Conservation (phyloP, 2,113 vertebrate genomes). For the Nesogale talazaci region DNA sequence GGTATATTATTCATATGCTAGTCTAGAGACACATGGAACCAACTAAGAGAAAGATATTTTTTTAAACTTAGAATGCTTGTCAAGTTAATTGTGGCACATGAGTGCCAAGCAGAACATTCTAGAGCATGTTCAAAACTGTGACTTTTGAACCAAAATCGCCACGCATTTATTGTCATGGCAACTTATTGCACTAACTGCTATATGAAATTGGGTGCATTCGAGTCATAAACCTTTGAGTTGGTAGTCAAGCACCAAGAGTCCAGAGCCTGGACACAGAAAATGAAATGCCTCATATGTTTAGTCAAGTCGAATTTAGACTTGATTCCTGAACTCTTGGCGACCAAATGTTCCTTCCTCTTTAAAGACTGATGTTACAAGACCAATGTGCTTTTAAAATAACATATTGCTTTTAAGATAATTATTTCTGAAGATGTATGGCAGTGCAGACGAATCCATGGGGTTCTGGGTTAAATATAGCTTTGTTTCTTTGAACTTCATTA, state of each 20-base stretch:
- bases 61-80: too few relatives aligned
- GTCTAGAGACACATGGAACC: not conserved
- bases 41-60: not conserved
- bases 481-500: not conserved
- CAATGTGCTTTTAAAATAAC: not conserved
- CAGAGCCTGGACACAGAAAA: not conserved
- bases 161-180: not conserved
- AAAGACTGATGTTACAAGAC: not conserved
- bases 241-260: not conserved
- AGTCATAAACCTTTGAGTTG: not conserved
- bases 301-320: not conserved
- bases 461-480: not conserved
- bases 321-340: not conserved
- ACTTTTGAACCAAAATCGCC: not conserved
- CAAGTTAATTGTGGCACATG: not conserved
- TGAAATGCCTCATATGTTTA: not conserved
- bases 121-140: not conserved
- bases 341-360: not conserved
- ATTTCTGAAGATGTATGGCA: not conserved
- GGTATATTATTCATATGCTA: not conserved
- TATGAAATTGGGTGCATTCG: not conserved
- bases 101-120: not conserved
- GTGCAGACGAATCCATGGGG: not conserved
- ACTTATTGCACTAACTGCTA: too few relatives aligned
- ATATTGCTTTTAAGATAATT: not conserved